Percentiles rank a stretch among this genome's conserved stretches.
Conservation (phyloP, 1,140 invertebrate genomes). For the Pollicipes pollicipes region DNA sequence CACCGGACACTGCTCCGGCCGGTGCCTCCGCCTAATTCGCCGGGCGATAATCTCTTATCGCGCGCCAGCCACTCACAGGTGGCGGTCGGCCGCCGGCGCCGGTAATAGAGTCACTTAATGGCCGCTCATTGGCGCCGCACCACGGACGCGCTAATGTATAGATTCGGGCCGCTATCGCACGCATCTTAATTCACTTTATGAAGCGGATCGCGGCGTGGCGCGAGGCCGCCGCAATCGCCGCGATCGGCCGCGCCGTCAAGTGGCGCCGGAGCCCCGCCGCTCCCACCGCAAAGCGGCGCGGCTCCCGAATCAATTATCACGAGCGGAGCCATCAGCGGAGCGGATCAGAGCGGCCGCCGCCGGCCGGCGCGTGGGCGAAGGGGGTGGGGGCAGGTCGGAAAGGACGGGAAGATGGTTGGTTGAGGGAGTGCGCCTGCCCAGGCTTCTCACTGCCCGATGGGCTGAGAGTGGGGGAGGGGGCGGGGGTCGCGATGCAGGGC, state of each 20-base stretch:
- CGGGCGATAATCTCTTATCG: not conserved
- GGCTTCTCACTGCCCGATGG: no score
- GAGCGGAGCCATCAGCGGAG: no score
- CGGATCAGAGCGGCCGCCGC: not conserved
- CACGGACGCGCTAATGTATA: not conserved
- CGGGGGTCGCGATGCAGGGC: no score
- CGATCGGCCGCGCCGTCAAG: not conserved
- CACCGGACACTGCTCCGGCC: no score
- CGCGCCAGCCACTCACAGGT: not conserved
- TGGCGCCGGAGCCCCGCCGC: not conserved
- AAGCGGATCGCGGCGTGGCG: not conserved
- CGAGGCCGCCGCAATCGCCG: not conserved
- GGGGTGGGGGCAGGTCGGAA: no score
- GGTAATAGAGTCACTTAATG: not conserved
- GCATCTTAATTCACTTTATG: constrained; percentile 2
- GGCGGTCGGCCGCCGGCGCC: no score
- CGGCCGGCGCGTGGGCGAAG: not conserved
- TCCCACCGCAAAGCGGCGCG: not conserved
- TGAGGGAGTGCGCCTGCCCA: no score
- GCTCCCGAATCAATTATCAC: not conserved
- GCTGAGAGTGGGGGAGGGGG: no score
- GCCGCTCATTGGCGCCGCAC: not conserved
- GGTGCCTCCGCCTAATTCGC: not conserved
- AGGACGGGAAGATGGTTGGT: no score
- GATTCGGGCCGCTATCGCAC: not conserved